Percentiles rank a stretch among this genome's conserved stretches.
Conservation (phyloP, 2,113 vertebrate genomes). For the Dicerorhinus sumatrensis region DNA sequence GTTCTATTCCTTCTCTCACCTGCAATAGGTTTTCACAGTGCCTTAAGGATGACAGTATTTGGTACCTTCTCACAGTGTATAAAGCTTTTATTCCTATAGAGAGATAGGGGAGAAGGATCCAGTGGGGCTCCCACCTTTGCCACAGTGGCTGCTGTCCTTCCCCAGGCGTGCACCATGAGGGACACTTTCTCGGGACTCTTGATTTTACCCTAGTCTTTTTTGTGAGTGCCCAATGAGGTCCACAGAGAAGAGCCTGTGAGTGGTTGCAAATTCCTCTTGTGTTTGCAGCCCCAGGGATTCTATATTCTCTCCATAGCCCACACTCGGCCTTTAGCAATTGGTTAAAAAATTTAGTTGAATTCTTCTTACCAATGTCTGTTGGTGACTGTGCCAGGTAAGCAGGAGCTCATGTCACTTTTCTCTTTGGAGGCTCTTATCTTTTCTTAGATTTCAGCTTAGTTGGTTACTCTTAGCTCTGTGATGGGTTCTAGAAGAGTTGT, state of each 20-base stretch:
- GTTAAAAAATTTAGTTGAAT: not conserved
- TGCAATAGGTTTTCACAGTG: not conserved
- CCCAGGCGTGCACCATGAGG: not conserved
- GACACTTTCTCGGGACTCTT: not conserved
- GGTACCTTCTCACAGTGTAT: not conserved
- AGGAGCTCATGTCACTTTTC: not conserved
- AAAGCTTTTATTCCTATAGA: not conserved
- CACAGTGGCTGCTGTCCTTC: not conserved
- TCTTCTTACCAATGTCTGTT: not conserved
- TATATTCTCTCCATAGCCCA: not conserved
- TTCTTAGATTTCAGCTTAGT: not conserved
- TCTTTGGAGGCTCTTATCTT: not conserved
- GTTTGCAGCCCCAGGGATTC: not conserved
- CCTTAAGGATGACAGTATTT: not conserved
- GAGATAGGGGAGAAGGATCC: not conserved
- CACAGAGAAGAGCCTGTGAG: not conserved
- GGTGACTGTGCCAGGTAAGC: not conserved
- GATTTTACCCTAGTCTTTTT: not conserved
- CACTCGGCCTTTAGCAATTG: not conserved
- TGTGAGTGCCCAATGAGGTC: not conserved
- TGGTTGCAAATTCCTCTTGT: conserved; percentile 1
- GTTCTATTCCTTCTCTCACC: not conserved
- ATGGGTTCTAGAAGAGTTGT: not conserved
- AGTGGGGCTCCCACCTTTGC: not conserved
- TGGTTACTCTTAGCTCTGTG: not conserved